Percentiles rank a stretch among this genome's conserved stretches.
Evolutionary conservation across 2,113 vertebrate species (phyloP).

Genomic region (Mugil cephalus): DNA sequence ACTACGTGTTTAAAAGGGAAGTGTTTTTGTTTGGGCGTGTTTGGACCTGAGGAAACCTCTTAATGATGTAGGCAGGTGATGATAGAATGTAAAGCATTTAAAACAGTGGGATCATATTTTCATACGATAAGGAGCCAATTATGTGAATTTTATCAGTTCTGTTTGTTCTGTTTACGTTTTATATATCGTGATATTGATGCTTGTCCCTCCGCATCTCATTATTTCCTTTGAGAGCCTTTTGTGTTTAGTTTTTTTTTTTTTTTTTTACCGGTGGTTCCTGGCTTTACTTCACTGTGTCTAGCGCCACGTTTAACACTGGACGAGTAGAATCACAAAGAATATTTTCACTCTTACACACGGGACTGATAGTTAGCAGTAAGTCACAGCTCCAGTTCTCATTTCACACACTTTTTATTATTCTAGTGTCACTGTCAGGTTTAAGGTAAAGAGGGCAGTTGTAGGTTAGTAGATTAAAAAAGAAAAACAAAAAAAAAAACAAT

Average conservation of each 20-base stretch:
- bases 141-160: constrained; percentile 51
- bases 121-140: constrained; percentile 40
- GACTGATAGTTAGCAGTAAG: not conserved
- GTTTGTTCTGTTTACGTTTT: constrained; percentile 61
- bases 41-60: constrained; percentile 6
- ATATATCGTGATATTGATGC: constrained; percentile 61
- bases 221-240: constrained; percentile 19
- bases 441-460: not conserved
- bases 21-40: constrained; percentile 5
- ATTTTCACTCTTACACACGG: too few species aligned
- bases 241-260: too few species aligned
- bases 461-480: not conserved
- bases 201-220: not conserved
- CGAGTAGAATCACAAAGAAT: not conserved
- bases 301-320: constrained; percentile 10
- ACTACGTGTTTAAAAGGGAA: constrained; percentile 51
- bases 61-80: too few species aligned
- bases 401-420: not conserved
- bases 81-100: constrained; percentile 63
- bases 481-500: too few species aligned
- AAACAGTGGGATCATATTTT: constrained; percentile 59
- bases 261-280: not conserved
- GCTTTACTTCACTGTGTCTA: not conserved
- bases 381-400: not conserved
- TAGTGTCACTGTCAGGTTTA: constrained; percentile 1